phyloP scores from a whole-genome alignment of 1,140 invertebrate species.

The Arctopsyche grandis region DNA sequence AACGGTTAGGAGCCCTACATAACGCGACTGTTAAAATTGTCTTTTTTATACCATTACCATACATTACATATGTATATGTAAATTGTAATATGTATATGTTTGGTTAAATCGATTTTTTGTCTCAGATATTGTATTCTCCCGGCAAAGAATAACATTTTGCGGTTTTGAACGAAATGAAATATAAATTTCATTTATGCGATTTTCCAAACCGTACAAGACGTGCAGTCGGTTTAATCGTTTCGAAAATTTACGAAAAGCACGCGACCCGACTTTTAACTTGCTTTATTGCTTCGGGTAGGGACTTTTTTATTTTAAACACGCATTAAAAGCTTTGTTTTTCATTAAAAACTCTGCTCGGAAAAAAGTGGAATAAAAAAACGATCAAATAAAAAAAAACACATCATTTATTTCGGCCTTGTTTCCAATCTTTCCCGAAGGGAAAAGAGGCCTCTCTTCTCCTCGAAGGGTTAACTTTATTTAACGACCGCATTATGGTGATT shows the following conservation, averaged over 20 bases:
- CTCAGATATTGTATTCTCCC: no score
- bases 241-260: slow-evolving; percentile 40
- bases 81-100: no score
- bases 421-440: slow-evolving; percentile 5
- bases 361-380: slow-evolving; percentile 7
- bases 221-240: slow-evolving; percentile 32
- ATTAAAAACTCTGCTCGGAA: slow-evolving; percentile 25
- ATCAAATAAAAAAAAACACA: slow-evolving; percentile 27
- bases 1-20: no score
- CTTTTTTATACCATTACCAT: no score
- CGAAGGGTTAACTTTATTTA: slow-evolving; percentile 23
- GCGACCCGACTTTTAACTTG: slow-evolving; percentile 40
- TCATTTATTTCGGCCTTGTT: slow-evolving; percentile 35
- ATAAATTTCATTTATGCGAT: not conserved
- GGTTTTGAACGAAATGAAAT: not conserved
- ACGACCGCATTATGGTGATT: slow-evolving; percentile 28
- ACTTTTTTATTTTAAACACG: slow-evolving; percentile 24
- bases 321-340: slow-evolving; percentile 45
- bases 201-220: not conserved
- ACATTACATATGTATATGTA: no score
- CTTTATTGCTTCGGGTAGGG: slow-evolving; percentile 25
- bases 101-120: no score
- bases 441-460: not conserved
- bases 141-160: not conserved
- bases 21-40: no score